A percentile compares a stretch with the other conserved stretches of the same genome.
Evolutionary conservation across 2,888 invertebrate genomes (phyloP).

Genomic region (Eurytoma californica): DNA sequence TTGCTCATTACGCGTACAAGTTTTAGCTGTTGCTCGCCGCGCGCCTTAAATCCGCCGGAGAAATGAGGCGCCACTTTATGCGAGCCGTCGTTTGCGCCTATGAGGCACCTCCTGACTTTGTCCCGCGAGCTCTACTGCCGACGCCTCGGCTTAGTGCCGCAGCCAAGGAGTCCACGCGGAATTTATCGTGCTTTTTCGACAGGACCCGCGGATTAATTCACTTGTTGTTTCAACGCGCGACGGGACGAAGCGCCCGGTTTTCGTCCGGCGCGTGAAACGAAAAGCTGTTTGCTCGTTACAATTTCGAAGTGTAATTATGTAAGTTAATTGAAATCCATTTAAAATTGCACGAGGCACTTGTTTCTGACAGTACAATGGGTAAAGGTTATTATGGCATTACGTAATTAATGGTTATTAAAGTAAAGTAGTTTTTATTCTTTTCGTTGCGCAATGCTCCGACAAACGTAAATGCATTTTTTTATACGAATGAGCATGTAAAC

Average conservation of each 20-base stretch:
- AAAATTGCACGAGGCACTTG: too few relatives aligned
- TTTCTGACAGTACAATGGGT: too few relatives aligned
- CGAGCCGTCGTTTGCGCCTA: not conserved
- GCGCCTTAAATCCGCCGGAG: not conserved
- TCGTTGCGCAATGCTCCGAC: too few relatives aligned
- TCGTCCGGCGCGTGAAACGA: not conserved
- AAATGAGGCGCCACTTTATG: constrained; percentile 4
- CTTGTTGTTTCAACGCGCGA: not conserved
- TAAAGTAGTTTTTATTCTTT: too few relatives aligned
- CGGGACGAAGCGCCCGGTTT: not conserved
- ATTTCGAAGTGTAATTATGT: not conserved
- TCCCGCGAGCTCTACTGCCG: not conserved
- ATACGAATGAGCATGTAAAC: too few relatives aligned
- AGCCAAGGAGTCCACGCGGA: not conserved
- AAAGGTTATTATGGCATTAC: too few relatives aligned
- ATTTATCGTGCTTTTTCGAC: constrained; percentile 5
- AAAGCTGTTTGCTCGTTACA: not conserved
- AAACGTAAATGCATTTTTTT: too few relatives aligned
- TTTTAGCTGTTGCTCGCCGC: not conserved
- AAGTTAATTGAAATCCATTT: too few relatives aligned
- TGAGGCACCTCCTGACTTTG: too few relatives aligned
- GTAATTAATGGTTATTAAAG: too few relatives aligned
- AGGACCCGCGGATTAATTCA: not conserved
- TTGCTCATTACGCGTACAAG: constrained; percentile 6
- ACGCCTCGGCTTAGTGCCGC: not conserved